Percentiles rank a stretch among this genome's conserved stretches.
phyloP scores from a whole-genome alignment of 2,113 vertebrate species.

The Alces alces region DNA sequence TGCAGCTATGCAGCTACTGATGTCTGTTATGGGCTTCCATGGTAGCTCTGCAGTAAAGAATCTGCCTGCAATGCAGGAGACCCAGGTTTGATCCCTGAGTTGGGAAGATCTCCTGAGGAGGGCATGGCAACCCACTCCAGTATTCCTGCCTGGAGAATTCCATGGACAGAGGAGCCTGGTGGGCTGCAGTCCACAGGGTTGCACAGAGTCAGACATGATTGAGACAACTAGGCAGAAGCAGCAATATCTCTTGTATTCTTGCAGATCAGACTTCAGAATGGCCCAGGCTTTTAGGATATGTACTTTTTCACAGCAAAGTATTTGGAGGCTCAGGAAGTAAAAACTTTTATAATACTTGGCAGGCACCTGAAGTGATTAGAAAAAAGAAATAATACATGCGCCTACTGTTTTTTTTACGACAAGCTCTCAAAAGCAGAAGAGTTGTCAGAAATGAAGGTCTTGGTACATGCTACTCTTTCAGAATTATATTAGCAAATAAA shows the following conservation, averaged over 20 bases:
- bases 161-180: neutral
- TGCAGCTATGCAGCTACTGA: neutral
- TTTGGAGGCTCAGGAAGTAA: neutral
- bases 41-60: neutral
- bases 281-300: neutral
- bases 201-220: neutral
- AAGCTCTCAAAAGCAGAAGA: neutral
- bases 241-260: neutral
- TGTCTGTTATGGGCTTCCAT: neutral
- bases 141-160: neutral
- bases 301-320: constrained; percentile 22
- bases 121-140: neutral
- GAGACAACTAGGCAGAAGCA: neutral
- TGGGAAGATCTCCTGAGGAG: neutral
- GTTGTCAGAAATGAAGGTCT: constrained; percentile 42
- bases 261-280: neutral
- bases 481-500: constrained; percentile 51
- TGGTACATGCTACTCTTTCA: constrained; percentile 10
- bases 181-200: neutral
- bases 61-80: neutral
- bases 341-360: neutral
- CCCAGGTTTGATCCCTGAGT: neutral
- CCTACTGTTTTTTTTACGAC: constrained; percentile 1
- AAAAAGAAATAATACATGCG: neutral
- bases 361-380: neutral